A percentile compares a stretch with the other conserved stretches of the same genome.
Evolutionary conservation across 2,797 vertebrate species (phyloP).

Genomic region (Champsocephalus esox): DNA sequence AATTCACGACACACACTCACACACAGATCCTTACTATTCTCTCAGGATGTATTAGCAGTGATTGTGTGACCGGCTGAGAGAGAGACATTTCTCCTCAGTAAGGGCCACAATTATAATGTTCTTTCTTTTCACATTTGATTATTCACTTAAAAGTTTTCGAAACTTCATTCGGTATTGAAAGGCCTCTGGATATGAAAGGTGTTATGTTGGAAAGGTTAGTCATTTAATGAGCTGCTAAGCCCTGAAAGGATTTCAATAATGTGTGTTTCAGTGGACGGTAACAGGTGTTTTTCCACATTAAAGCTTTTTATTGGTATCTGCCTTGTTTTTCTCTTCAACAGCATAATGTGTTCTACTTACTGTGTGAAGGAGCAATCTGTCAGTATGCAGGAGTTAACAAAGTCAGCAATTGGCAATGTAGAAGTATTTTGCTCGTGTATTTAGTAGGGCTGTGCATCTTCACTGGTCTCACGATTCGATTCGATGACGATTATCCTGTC

Average conservation of each 20-base stretch:
- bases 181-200: neutral
- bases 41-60: conserved; percentile 9
- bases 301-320: no score
- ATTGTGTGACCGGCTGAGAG: conserved; percentile 35
- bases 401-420: no score
- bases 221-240: neutral
- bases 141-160: neutral
- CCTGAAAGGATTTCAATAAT: neutral
- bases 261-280: neutral
- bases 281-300: neutral
- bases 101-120: neutral
- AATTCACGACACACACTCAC: neutral
- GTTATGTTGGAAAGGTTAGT: neutral
- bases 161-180: neutral
- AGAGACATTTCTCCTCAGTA: neutral
- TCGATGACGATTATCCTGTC: no score
- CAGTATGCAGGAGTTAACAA: no score
- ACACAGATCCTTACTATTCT: conserved; percentile 8
- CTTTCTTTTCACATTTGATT: neutral
- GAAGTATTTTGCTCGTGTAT: neutral
- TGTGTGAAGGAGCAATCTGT: no score
- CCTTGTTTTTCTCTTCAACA: no score
- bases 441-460: neutral
- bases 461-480: no score
- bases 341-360: no score